Evolutionary conservation across 2,113 vertebrate species (phyloP).

Genomic region (Pogona vitticeps): DNA sequence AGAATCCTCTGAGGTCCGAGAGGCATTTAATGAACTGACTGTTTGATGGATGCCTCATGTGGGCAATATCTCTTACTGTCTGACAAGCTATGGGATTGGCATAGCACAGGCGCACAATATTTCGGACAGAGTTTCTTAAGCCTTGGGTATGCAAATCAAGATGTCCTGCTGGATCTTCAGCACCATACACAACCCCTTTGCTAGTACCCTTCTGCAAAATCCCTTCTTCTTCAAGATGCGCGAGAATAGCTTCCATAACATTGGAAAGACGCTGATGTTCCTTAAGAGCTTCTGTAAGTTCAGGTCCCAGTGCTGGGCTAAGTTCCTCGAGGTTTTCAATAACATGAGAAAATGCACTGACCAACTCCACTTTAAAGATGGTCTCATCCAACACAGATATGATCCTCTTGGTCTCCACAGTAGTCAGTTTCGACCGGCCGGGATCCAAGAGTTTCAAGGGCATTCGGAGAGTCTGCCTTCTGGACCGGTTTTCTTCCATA

Average conservation of each 20-base stretch:
- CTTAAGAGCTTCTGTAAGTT: constrained; percentile 52
- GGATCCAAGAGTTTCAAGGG: constrained; percentile 46
- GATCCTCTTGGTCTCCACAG: constrained; percentile 75
- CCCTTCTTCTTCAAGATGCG: not conserved
- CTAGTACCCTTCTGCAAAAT: not conserved
- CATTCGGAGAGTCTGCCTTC: not conserved
- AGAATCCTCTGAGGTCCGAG: constrained; percentile 72
- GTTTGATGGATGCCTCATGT: constrained; percentile 12
- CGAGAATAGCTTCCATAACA: constrained; percentile 34
- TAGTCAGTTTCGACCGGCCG: constrained; percentile 62
- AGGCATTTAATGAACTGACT: constrained; percentile 73
- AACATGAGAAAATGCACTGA: constrained; percentile 61
- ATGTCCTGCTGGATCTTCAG: not conserved
- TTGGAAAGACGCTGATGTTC: constrained; percentile 67
- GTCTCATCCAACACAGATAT: constrained; percentile 76
- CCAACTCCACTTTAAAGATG: constrained; percentile 73
- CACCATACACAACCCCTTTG: not conserved
- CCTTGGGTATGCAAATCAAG: constrained; percentile 8
- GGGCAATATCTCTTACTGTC: constrained; percentile 42
- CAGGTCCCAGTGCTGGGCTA: constrained; percentile 46
- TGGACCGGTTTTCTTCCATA: not conserved
- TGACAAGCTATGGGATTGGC: constrained; percentile 48
- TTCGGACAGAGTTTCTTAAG: constrained; percentile 73
- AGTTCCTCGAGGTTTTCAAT: constrained; percentile 9
- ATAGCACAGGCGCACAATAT: constrained; percentile 74